Evolutionary conservation across 2,888 invertebrate genomes (phyloP).

Genomic region (Patella caerulea): DNA sequence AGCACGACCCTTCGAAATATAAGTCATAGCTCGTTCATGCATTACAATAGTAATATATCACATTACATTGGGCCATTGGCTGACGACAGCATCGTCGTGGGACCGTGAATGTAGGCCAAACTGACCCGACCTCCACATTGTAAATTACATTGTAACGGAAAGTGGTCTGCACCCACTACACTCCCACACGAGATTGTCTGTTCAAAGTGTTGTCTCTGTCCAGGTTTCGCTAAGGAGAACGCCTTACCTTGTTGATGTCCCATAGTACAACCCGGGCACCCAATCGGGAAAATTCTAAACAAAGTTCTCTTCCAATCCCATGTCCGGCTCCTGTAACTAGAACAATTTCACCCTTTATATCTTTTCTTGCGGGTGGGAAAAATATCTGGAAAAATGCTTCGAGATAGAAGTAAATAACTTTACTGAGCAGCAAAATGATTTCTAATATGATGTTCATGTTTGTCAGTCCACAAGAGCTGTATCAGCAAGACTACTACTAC

Average conservation of each 20-base stretch:
- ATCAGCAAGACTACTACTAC: no score
- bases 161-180: not conserved
- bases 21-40: no score
- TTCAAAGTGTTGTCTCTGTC: no score
- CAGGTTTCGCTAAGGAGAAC: not conserved
- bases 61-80: no score
- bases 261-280: slow-evolving; percentile 59
- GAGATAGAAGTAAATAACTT: slow-evolving; percentile 41
- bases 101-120: no score
- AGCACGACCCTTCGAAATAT: no score
- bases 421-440: slow-evolving; percentile 33
- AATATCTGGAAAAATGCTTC: slow-evolving; percentile 34
- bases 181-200: no score
- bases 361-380: slow-evolving; percentile 48
- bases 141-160: not conserved
- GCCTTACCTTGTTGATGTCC: slow-evolving; percentile 63
- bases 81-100: no score
- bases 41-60: no score
- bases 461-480: no score
- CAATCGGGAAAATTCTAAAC: slow-evolving; percentile 50
- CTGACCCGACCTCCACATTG: no score
- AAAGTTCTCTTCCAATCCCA: slow-evolving; percentile 64
- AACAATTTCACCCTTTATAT: slow-evolving; percentile 52
- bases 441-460: slow-evolving; percentile 23
- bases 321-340: slow-evolving; percentile 65